Conservation (phyloP, 2,888 invertebrate species). For the Ephialtes manifestator region DNA sequence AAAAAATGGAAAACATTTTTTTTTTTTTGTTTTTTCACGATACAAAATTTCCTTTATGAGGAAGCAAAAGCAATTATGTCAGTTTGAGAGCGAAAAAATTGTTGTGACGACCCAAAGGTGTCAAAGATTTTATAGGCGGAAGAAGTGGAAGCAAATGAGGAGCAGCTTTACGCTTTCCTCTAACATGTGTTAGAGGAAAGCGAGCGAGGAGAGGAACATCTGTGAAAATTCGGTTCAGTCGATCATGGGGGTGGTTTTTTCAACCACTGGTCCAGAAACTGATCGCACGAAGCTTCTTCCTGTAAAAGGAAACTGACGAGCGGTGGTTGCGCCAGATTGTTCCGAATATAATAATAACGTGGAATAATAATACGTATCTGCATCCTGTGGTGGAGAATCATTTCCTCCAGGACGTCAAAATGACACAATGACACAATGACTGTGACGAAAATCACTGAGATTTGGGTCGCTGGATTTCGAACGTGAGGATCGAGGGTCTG, state of each 20-base stretch:
- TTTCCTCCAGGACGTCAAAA: slow-evolving; percentile 7
- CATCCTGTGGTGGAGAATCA: slow-evolving; percentile 28
- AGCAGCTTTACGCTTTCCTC: background rate
- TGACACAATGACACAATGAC: slow-evolving; percentile 41
- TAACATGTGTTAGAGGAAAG: slow-evolving; percentile 36
- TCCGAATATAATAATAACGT: background rate
- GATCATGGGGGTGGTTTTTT: slow-evolving; percentile 56
- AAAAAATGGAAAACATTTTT: no score
- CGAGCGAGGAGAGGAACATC: slow-evolving; percentile 71
- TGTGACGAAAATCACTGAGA: slow-evolving; percentile 15
- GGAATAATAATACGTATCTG: slow-evolving; percentile 33
- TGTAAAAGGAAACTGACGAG: background rate
- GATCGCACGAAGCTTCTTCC: slow-evolving; percentile 20
- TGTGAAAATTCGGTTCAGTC: slow-evolving; percentile 69
- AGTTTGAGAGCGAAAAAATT: slow-evolving; percentile 16
- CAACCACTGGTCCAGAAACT: slow-evolving; percentile 45
- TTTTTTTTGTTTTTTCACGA: no score
- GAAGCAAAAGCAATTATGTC: background rate
- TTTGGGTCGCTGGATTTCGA: slow-evolving; percentile 21
- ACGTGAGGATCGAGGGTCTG: background rate
- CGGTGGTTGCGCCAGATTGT: slow-evolving; percentile 9
- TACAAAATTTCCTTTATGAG: no score
- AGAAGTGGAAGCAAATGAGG: slow-evolving; percentile 18
- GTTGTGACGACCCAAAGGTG: slow-evolving; percentile 24
- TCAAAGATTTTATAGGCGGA: slow-evolving; percentile 15